These are phyloP conservation scores for Trichopoda pennipes DNA, from an alignment of 2,888 invertebrate genomes.

Conservation along the genomic window DNA sequence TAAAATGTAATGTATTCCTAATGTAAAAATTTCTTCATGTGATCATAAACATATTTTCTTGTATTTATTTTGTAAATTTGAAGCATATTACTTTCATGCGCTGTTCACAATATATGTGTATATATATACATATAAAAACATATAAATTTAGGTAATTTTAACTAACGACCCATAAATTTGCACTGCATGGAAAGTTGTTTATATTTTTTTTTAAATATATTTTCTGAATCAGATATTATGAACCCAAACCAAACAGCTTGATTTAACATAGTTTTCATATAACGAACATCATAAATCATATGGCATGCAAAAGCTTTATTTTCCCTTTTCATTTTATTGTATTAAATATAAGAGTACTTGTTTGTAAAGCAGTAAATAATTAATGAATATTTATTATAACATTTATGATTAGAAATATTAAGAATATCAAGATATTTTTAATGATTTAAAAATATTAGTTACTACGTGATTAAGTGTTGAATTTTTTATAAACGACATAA, in stretches of 20 bases:
- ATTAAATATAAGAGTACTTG: constrained; percentile 12
- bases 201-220: neutral
- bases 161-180: constrained; percentile 32
- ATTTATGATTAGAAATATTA: constrained; percentile 31
- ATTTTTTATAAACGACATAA: neutral
- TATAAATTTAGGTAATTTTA: constrained; percentile 39
- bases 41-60: too few relatives aligned
- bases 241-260: constrained; percentile 28
- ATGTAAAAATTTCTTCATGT: too few relatives aligned
- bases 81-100: too few relatives aligned
- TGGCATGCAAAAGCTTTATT: constrained; percentile 46
- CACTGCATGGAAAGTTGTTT: constrained; percentile 10
- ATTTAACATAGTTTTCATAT: constrained; percentile 43
- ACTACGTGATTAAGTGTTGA: neutral
- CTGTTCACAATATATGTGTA: constrained; percentile 78
- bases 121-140: neutral
- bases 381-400: constrained; percentile 37
- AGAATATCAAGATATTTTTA: constrained; percentile 20
- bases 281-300: constrained; percentile 55
- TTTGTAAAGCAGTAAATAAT: constrained; percentile 16
- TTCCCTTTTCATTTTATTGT: constrained; percentile 10
- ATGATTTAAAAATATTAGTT: neutral
- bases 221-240: constrained; percentile 7
- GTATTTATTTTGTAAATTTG: too few relatives aligned
- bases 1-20: too few relatives aligned